Evolutionary conservation across 2,113 vertebrate genomes (phyloP), one percentile per base, ranked within the genome.

Genomic region (Delphinapterus leucas): DNA sequence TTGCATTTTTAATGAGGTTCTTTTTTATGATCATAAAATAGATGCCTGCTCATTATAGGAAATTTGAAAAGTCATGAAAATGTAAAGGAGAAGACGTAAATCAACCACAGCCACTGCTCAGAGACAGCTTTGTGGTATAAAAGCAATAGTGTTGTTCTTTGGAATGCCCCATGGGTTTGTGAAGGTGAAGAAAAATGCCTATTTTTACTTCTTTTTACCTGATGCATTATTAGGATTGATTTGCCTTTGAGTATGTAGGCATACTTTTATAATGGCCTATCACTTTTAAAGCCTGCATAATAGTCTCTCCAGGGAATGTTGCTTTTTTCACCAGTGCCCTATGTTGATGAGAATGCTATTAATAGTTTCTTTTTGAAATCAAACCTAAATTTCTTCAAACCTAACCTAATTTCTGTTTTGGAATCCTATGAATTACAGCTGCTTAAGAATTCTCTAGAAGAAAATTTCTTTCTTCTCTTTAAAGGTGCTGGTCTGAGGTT

Each of bases 401-500:
- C 53, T 53, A 53, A 53, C 53, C 53, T 53, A 26, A 58, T 36
- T 60, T 88, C 44, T 96, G 38, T 93, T 92, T n/a, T 94, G 44
- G 6, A 82, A 89, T 84, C 44, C 36, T n/a, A 15, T 68, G 28
- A 86, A 60, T 86, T 73, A 36, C 0, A 86, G 41, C 38, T 70
- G 65, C 8, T 49, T 90, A 14, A 81, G 44, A 82, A 67, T 93
- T 92, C 25, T 92, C 41, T 55, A 63, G 36, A 31, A 82, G 44
- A 90, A 85, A 70, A 77, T 25, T 33, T 79, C 28, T 23, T 25
- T 95, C 47, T 93, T 73, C 76, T 58, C 84, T 93, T 73, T 93
- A 92, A 92, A 99, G 99, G 93, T 99, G 99, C 97, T 99, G 99
- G 99, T 99, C 99, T 77, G 98, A 98, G 18, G 99, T 99, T 53